phyloP scores from a whole-genome alignment of 2,797 vertebrate species.

The Brachyrhaphis roseni region DNA sequence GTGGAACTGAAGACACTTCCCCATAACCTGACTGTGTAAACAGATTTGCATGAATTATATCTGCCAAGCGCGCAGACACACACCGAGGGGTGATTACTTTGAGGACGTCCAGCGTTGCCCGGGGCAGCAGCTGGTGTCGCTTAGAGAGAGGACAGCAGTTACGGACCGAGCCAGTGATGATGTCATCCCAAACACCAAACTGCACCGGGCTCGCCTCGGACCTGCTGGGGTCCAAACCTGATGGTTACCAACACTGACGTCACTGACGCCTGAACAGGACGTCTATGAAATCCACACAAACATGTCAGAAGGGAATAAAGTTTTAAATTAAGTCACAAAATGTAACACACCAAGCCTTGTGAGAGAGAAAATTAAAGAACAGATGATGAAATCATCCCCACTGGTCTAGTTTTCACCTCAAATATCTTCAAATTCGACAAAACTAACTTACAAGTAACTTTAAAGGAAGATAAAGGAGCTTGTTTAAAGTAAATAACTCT shows the following conservation, averaged over 20 bases:
- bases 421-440: too few relatives aligned
- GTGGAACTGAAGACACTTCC: slow-evolving; percentile 16
- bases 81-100: slow-evolving; percentile 25
- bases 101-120: slow-evolving; percentile 15
- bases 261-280: neutral
- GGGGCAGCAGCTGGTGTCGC: slow-evolving; percentile 36
- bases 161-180: slow-evolving; percentile 22
- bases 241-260: neutral
- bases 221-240: neutral
- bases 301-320: neutral
- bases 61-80: neutral
- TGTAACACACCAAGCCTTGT: neutral
- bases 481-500: neutral
- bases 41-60: slow-evolving; percentile 20
- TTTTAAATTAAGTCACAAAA: neutral
- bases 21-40: slow-evolving; percentile 20
- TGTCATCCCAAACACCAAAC: slow-evolving; percentile 14
- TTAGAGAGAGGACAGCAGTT: slow-evolving; percentile 32
- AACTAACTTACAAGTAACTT: too few relatives aligned
- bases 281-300: neutral
- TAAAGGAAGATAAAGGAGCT: neutral
- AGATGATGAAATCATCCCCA: neutral
- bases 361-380: neutral
- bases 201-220: neutral
- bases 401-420: too few relatives aligned